These are phyloP conservation scores for Gastrophryne carolinensis DNA, from an alignment of 2,797 vertebrate genomes.

Conservation along the genomic window DNA sequence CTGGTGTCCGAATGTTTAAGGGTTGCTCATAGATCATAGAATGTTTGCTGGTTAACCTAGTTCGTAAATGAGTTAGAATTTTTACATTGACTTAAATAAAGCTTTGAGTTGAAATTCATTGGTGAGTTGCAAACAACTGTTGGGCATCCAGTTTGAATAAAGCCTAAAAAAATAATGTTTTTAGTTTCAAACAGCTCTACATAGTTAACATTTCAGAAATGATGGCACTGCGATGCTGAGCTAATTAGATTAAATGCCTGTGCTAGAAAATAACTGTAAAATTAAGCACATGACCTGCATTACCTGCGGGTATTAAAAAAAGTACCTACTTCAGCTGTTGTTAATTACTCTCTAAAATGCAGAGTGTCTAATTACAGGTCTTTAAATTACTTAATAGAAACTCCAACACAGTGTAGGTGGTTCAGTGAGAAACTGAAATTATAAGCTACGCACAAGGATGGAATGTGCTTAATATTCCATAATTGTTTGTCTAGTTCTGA, in stretches of 20 bases:
- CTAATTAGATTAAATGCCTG: constrained; percentile 45
- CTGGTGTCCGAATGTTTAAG: no score
- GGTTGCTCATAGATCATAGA: no score
- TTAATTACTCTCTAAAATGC: constrained; percentile 45
- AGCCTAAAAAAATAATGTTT: background rate
- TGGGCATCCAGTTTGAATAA: no score
- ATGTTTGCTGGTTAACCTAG: no score
- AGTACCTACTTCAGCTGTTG: constrained; percentile 44
- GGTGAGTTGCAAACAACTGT: no score
- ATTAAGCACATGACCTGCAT: constrained; percentile 41
- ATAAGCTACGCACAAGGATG: constrained; percentile 41
- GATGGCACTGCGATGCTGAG: constrained; percentile 12
- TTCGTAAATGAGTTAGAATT: no score
- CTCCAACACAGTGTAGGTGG: constrained; percentile 47
- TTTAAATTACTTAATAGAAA: constrained; percentile 52
- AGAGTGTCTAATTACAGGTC: constrained; percentile 47
- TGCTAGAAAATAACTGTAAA: constrained; percentile 34
- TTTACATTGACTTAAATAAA: no score
- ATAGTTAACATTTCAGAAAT: constrained; percentile 17
- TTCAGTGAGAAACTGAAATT: constrained; percentile 42
- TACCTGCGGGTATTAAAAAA: constrained; percentile 50
- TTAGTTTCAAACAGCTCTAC: background rate
- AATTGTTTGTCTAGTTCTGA: constrained; percentile 41
- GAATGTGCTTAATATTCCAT: constrained; percentile 47
- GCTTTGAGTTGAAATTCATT: no score